Evolutionary conservation across 2,888 invertebrate genomes (phyloP), one percentile per base, ranked within the genome.

Genomic region (Folsomia manolachei): DNA sequence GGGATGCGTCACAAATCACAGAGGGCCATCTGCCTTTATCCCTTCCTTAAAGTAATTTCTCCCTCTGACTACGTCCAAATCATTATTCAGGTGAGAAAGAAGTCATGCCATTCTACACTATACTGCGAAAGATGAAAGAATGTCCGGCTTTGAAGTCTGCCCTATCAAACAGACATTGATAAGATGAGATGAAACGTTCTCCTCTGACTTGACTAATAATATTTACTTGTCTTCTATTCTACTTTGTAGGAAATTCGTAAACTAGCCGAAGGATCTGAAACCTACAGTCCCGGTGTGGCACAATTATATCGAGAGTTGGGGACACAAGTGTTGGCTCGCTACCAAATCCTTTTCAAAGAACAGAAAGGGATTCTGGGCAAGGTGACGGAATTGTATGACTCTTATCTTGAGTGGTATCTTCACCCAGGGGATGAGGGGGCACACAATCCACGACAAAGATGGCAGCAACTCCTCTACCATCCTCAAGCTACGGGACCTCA

Each of bases 211-310:
- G 14, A n/a, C 39, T 14, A 9, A 39, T 39, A 39, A 14, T 39
- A 62, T 21, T 63, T 23, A 52, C 25, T 24, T 39, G 39, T 66
- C 18, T 69, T n/a, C n/a, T n/a, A n/a, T n/a, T n/a, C 52, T 51
- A 63, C 74, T 26, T 85, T 91, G 80, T 86, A 88, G 71, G 92
- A 93, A 83, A 87, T 92, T 7, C 88, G 87, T 80, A 89, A 87
- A 80, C 82, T 93, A 14, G 90, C 90, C 0, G 89, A 90, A 81
- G 91, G 91, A 4, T 93, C 93, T 0, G 93, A 93, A 82, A 89
- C 90, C 0, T 93, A 89, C 83, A 93, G 92, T 83, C 90, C 90
- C 0, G 88, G 90, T 0, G 86, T 91, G 1, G 85, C 86, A 66
- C 83, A 87, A 71, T 83, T 94, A 66, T 89, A 90, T 78, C 85